These are phyloP conservation scores for Anthoscopus minutus DNA, from an alignment of 2,113 vertebrate genomes.

Conservation along the genomic window DNA sequence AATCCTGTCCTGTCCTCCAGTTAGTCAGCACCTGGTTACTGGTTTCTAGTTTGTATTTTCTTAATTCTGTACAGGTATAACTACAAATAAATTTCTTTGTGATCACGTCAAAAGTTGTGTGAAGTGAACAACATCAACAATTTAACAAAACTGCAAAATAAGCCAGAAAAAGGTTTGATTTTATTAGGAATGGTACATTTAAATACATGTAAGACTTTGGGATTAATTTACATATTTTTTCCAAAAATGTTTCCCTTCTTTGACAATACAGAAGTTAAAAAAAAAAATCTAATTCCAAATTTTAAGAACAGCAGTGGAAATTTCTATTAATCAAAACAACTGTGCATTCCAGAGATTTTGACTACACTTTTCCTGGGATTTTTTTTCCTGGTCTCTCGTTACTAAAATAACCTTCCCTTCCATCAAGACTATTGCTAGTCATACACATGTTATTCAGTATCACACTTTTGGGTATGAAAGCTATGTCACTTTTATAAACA, in stretches of 20 bases:
- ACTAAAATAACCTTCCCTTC: constrained; percentile 55
- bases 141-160: not conserved
- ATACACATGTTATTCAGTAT: constrained; percentile 36
- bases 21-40: not conserved
- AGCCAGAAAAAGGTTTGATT: constrained; percentile 66
- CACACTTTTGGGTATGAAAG: constrained; percentile 41
- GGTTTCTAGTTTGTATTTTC: not conserved
- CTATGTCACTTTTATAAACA: constrained; percentile 59
- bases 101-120: not conserved
- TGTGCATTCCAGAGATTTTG: constrained; percentile 31
- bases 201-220: constrained; percentile 60
- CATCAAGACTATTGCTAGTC: constrained; percentile 50
- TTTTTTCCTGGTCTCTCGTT: constrained; percentile 28
- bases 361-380: constrained; percentile 42
- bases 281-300: constrained; percentile 45
- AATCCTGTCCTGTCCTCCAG: not conserved
- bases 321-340: constrained; percentile 47
- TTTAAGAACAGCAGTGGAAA: constrained; percentile 39
- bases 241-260: constrained; percentile 54
- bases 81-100: not conserved
- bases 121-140: not conserved
- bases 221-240: constrained; percentile 60
- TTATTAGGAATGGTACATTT: constrained; percentile 66
- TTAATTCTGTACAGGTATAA: not conserved
- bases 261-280: constrained; percentile 48